Percentiles rank a stretch among this genome's conserved stretches.
Evolutionary conservation across 2,113 vertebrate genomes (phyloP).

Genomic region (Petromus typicus): DNA sequence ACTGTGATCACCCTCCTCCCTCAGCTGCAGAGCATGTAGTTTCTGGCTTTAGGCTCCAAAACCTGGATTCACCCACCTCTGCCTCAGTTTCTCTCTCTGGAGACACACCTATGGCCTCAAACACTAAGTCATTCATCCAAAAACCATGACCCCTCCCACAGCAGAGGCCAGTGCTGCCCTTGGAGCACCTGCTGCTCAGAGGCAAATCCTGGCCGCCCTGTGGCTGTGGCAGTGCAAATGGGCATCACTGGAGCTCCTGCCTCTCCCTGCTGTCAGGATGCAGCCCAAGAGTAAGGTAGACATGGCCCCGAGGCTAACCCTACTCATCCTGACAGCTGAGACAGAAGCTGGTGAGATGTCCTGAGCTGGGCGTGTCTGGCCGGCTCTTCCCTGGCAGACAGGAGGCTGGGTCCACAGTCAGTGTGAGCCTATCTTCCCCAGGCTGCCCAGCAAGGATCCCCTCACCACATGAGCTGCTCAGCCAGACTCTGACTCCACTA

Average conservation of each 20-base stretch:
- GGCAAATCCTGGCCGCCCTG: not conserved
- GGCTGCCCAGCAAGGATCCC: not conserved
- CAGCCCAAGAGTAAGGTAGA: not conserved
- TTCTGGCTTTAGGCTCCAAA: not conserved
- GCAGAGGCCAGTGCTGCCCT: too few relatives aligned
- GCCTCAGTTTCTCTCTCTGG: not conserved
- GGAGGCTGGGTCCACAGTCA: rapidly evolving
- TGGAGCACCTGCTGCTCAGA: too few relatives aligned
- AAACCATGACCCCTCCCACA: rapidly evolving
- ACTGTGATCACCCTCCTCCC: not conserved
- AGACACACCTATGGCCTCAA: not conserved
- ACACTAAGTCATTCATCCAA: not conserved
- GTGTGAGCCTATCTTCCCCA: not conserved
- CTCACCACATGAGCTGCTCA: not conserved
- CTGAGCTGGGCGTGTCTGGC: not conserved
- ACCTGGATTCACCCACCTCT: too few relatives aligned
- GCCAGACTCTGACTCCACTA: not conserved
- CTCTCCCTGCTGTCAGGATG: rapidly evolving
- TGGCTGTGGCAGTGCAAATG: not conserved
- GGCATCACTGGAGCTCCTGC: not conserved
- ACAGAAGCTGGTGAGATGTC: rapidly evolving
- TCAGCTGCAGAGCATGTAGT: not conserved
- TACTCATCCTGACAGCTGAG: not conserved
- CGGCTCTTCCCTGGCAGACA: not conserved
- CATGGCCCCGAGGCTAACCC: not conserved